Evolutionary conservation across 2,888 invertebrate species (phyloP), one percentile per base, ranked within the genome.

Genomic region (Andrena fulva): DNA sequence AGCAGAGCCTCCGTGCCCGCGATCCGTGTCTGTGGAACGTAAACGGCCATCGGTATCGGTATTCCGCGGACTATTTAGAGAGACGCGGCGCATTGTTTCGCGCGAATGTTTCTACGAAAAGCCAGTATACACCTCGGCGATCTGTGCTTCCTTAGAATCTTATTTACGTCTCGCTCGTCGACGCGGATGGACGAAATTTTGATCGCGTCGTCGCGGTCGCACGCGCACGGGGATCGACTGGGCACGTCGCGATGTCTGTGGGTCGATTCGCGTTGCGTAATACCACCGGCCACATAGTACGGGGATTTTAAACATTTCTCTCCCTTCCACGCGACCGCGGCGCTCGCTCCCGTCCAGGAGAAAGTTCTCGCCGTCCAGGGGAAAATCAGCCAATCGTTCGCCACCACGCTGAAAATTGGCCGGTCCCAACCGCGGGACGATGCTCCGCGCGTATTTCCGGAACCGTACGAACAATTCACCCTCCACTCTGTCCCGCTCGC

Each of bases 281-380:
- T 81, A 35, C 29, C 62, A 31, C 69, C 60, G 74, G 42, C 64
- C 68, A 31, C 42, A 16, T 16, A 16, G 16, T 56, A 69, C 68
- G 59, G 62, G n/a, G 84, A 82, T 88, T 86, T 85, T 72, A 86
- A 88, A 87, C 83, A 85, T 83, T 80, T 89, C 76, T 52, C 63
- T 78, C 77, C 31, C 63, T 52, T 63, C 59, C 66, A 31, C 29
- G 52, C 29, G 67, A n/a, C 2, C 16, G n/a, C 12, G 20, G 67
- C 24, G 67, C 31, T 33, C 50, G 33, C 42, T 71, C 70, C 35
- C 71, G 83, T 69, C 69, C 71, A 82, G 71, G 88, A 87, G 87
- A 87, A 87, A 87, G 87, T 87, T 87, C 71, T 87, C 71, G 66
- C 63, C 82, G 85, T 66, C 88, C 74, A 76, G 59, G 59, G 79